These are phyloP conservation scores for Eristalis tenax DNA, from an alignment of 2,888 invertebrate genomes.

Conservation along the genomic window DNA sequence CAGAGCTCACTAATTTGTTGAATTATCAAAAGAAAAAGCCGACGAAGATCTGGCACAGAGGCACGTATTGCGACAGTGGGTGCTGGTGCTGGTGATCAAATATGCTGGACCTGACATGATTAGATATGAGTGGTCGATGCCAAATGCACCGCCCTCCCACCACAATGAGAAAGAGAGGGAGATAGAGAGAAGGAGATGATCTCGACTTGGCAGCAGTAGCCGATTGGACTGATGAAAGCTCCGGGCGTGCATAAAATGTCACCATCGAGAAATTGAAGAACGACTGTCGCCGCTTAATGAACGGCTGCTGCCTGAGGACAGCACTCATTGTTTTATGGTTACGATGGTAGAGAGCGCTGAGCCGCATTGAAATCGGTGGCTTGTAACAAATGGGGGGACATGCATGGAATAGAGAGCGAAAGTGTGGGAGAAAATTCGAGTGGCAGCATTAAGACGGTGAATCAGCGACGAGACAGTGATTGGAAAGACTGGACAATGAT, in stretches of 20 bases:
- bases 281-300: not conserved
- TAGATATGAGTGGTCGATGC: no score
- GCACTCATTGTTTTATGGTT: not conserved
- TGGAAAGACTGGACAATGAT: no score
- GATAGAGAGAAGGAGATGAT: not conserved
- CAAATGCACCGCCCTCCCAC: no score
- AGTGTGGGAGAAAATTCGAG: not conserved
- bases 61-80: not conserved
- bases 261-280: not conserved
- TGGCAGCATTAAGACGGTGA: not conserved
- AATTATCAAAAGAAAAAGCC: not conserved
- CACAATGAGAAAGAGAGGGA: no score
- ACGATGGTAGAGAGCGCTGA: not conserved
- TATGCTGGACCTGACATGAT: slow-evolving; percentile 15
- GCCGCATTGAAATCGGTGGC: not conserved
- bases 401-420: not conserved
- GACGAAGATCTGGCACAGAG: not conserved
- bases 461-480: not conserved
- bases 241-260: no score
- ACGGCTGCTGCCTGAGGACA: not conserved
- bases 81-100: slow-evolving; percentile 10
- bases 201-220: not conserved
- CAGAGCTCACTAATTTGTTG: not conserved
- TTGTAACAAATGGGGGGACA: not conserved
- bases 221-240: not conserved